Evolutionary conservation across 1,140 invertebrate genomes (phyloP).

Genomic region (Protaetia brevitarsis): DNA sequence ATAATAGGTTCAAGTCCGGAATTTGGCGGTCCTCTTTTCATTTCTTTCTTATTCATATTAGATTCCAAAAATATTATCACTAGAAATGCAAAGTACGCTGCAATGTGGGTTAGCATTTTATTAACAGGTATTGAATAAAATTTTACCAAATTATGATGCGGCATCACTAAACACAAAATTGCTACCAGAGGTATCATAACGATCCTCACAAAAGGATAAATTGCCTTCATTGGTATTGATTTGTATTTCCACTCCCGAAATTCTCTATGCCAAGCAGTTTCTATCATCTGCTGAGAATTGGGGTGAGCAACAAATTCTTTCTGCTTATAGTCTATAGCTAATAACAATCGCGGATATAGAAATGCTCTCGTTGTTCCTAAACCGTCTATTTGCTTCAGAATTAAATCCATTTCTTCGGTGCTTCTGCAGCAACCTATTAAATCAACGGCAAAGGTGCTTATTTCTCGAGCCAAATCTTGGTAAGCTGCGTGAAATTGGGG

Average conservation of each 20-base stretch:
- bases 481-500: slow-evolving; percentile 60
- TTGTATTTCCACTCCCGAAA: slow-evolving; percentile 57
- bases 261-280: slow-evolving; percentile 52
- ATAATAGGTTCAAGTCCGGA: slow-evolving; percentile 52
- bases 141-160: slow-evolving; percentile 47
- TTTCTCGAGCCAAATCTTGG: slow-evolving; percentile 52
- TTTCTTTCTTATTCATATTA: slow-evolving; percentile 52
- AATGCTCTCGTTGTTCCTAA: slow-evolving; percentile 46
- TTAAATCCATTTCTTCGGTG: slow-evolving; percentile 64
- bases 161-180: slow-evolving; percentile 48
- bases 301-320: slow-evolving; percentile 74
- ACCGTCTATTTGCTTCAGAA: slow-evolving; percentile 56
- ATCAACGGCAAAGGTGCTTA: slow-evolving; percentile 62
- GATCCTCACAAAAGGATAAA: slow-evolving; percentile 47
- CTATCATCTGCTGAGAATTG: slow-evolving; percentile 63
- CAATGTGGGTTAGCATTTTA: slow-evolving; percentile 57
- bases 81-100: slow-evolving; percentile 63
- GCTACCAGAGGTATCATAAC: slow-evolving; percentile 50
- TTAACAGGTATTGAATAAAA: slow-evolving; percentile 55
- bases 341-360: slow-evolving; percentile 59
- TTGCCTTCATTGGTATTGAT: slow-evolving; percentile 39
- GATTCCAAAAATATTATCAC: slow-evolving; percentile 58
- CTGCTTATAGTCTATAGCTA: slow-evolving; percentile 70
- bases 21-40: slow-evolving; percentile 53
- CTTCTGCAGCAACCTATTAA: slow-evolving; percentile 61